These are phyloP conservation scores for Zygaena filipendulae DNA, from an alignment of 2,888 invertebrate genomes.

Conservation along the genomic window DNA sequence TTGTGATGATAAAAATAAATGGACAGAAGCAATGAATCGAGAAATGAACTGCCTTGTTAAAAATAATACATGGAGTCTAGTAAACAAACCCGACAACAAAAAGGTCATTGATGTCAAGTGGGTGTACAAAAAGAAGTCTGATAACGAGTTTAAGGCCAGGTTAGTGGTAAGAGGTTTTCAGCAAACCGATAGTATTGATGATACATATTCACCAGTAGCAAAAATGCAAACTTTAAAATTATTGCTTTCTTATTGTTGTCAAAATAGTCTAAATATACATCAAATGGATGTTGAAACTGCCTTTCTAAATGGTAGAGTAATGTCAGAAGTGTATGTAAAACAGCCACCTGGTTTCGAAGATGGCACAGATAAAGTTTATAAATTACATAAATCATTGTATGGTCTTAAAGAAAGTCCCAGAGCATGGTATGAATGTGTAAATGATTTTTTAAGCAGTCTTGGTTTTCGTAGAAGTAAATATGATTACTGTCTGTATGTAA, in stretches of 20 bases:
- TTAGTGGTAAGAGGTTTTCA: constrained; percentile 12
- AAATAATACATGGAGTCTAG: too few relatives aligned
- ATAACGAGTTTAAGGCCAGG: too few relatives aligned
- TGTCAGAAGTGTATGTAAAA: constrained; percentile 9
- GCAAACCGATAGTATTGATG: constrained; percentile 8
- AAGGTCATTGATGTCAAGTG: too few relatives aligned
- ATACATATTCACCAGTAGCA: constrained; percentile 8
- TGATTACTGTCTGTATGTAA: not conserved
- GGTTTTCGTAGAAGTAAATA: constrained; percentile 1
- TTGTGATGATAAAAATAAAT: constrained; percentile 7
- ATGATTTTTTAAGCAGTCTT: constrained; percentile 15
- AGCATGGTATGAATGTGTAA: too few relatives aligned
- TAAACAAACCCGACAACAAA: too few relatives aligned
- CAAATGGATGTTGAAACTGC: constrained; percentile 9
- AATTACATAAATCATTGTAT: too few relatives aligned
- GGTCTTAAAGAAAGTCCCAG: too few relatives aligned
- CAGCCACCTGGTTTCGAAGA: constrained; percentile 6
- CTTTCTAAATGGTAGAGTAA: constrained; percentile 7
- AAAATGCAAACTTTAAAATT: constrained; percentile 7
- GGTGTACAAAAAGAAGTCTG: too few relatives aligned
- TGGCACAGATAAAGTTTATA: constrained; percentile 2
- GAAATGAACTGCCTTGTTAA: too few relatives aligned
- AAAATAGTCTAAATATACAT: constrained; percentile 2
- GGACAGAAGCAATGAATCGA: too few relatives aligned
- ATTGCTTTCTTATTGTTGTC: constrained; percentile 1